Evolutionary conservation across 2,797 vertebrate genomes (phyloP).

Genomic region (Cossypha caffra): DNA sequence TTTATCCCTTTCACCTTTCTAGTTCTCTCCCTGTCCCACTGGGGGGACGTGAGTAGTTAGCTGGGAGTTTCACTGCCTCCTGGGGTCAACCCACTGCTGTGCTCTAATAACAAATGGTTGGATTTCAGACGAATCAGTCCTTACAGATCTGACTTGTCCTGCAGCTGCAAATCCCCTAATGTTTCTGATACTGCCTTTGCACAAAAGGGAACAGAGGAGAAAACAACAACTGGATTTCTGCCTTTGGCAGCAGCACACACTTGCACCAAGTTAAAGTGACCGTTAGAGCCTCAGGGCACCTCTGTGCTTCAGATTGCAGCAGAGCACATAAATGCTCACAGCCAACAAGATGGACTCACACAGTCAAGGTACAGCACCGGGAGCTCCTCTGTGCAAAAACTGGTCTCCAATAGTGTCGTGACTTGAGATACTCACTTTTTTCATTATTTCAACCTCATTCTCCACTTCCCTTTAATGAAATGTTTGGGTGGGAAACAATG

Average conservation of each 20-base stretch:
- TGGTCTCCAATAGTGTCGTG: neutral
- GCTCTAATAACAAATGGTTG: fast-evolving
- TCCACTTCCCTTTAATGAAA: neutral
- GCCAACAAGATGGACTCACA: neutral
- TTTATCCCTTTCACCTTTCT: neutral
- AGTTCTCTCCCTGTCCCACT: neutral
- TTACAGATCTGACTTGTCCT: neutral
- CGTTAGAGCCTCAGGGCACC: fast-evolving
- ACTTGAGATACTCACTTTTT: neutral
- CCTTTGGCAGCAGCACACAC: neutral
- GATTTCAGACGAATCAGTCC: neutral
- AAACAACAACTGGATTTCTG: neutral
- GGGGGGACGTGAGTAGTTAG: neutral
- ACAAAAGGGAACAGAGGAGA: neutral
- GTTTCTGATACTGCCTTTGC: neutral
- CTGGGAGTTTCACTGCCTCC: neutral
- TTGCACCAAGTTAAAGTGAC: neutral
- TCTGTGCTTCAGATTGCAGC: neutral
- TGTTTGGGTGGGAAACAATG: neutral
- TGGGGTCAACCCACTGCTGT: neutral
- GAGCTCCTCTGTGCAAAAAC: neutral
- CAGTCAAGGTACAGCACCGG: neutral
- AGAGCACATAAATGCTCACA: neutral
- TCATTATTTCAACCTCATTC: neutral
- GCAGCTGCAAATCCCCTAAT: neutral